phyloP scores from a whole-genome alignment of 2,888 invertebrate genomes.

The Nyleta sp. region DNA sequence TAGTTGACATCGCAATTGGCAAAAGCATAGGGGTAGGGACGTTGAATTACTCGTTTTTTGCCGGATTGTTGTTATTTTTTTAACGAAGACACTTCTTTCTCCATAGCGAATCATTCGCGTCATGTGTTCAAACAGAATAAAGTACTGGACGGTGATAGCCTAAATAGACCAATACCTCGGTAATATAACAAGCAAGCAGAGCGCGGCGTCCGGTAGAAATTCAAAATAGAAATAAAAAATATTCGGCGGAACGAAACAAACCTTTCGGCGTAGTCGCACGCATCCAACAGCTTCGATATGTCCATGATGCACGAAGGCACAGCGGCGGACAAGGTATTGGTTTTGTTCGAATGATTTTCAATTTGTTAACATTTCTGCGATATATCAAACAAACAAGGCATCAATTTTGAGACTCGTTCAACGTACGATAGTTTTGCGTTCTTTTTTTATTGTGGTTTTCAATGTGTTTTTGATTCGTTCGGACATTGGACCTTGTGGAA shows the following conservation, averaged over 20 bases:
- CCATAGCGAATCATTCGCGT: no score
- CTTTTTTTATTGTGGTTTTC: background rate
- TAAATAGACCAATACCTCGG: background rate
- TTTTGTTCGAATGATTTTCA: slow-evolving; percentile 8
- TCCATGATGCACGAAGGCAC: slow-evolving; percentile 1
- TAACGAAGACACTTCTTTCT: no score
- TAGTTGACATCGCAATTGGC: no score
- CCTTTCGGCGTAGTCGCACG: no score
- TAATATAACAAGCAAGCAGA: no score
- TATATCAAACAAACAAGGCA: no score
- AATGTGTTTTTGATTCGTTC: slow-evolving; percentile 11
- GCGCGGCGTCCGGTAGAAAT: no score
- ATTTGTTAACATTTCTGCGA: no score
- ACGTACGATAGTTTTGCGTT: background rate
- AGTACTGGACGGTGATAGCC: no score
- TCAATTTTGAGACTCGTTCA: background rate
- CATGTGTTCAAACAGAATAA: no score
- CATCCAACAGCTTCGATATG: slow-evolving; percentile 25
- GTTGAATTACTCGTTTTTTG: background rate
- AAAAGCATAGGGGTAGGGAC: background rate
- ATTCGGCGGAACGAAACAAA: background rate
- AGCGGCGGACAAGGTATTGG: slow-evolving; percentile 64
- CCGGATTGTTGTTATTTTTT: slow-evolving; percentile 29
- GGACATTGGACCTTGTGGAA: slow-evolving; percentile 12
- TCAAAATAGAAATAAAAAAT: no score